phyloP scores from a whole-genome alignment of 1,140 invertebrate genomes.

The Pseudomyrmex dendroicus region DNA sequence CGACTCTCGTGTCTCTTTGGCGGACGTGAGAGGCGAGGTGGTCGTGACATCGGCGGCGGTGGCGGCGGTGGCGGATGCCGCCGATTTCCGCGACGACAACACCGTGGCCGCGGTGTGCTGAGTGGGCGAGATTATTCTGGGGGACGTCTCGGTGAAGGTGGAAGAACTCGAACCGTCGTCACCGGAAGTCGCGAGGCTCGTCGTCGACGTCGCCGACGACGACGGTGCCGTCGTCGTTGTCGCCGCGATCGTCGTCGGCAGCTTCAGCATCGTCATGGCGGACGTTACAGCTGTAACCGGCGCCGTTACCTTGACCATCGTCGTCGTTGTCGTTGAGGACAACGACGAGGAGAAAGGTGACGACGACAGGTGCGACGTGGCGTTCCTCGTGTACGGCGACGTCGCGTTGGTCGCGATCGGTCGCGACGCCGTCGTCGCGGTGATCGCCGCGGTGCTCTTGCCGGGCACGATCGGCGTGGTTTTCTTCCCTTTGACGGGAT shows the following conservation, averaged over 20 bases:
- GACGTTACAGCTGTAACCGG: not conserved
- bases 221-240: conserved; percentile 73
- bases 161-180: conserved; percentile 41
- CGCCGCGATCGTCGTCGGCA: conserved; percentile 79
- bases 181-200: not conserved
- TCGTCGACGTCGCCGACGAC: conserved; percentile 67
- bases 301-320: conserved; percentile 73
- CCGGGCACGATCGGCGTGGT: conserved; percentile 67
- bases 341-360: conserved; percentile 2
- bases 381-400: conserved; percentile 1
- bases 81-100: conserved; percentile 62
- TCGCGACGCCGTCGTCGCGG: conserved; percentile 30
- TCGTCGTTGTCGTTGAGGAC: conserved; percentile 71
- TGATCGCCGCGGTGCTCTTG: conserved; percentile 68
- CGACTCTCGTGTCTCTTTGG: conserved; percentile 86
- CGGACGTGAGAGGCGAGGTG: conserved; percentile 68
- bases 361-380: conserved; percentile 16
- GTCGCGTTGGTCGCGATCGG: conserved; percentile 6
- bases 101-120: conserved; percentile 69
- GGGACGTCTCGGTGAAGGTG: conserved; percentile 64
- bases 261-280: conserved; percentile 78
- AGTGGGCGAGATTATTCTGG: conserved; percentile 72
- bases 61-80: conserved; percentile 8
- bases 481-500: conserved; percentile 53
- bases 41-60: conserved; percentile 54